Conservation (phyloP, 2,888 invertebrate genomes). For the Epinotia demarniana region DNA sequence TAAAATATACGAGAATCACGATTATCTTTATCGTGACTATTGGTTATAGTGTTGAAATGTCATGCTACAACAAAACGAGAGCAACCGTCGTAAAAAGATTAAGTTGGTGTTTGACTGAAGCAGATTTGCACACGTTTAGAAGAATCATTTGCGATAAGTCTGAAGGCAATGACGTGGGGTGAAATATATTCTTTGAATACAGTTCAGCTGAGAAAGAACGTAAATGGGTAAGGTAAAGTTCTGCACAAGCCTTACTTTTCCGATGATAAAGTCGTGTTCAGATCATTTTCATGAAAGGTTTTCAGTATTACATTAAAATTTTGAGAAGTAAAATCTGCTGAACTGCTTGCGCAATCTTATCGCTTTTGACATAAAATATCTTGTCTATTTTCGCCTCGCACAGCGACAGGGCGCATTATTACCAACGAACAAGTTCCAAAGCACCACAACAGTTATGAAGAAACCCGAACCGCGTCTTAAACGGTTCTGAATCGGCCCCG, state of each 20-base stretch:
- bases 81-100: neutral
- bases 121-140: neutral
- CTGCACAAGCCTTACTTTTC: no score
- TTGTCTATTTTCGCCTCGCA: neutral
- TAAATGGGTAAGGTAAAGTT: no score
- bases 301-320: no score
- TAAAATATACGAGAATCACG: constrained; percentile 5
- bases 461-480: constrained; percentile 16
- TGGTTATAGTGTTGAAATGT: constrained; percentile 4
- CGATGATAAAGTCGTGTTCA: no score
- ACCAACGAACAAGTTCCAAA: neutral
- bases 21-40: constrained; percentile 27
- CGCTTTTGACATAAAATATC: no score
- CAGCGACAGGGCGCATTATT: neutral
- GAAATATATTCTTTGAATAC: no score
- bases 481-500: constrained; percentile 30
- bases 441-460: neutral
- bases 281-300: no score
- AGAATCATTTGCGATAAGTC: no score
- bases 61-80: neutral
- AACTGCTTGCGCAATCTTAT: no score
- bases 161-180: no score
- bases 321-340: no score
- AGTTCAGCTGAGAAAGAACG: no score
- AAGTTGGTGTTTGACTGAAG: neutral